phyloP scores from a whole-genome alignment of 2,888 invertebrate species.

The Dolomedes plantarius region DNA sequence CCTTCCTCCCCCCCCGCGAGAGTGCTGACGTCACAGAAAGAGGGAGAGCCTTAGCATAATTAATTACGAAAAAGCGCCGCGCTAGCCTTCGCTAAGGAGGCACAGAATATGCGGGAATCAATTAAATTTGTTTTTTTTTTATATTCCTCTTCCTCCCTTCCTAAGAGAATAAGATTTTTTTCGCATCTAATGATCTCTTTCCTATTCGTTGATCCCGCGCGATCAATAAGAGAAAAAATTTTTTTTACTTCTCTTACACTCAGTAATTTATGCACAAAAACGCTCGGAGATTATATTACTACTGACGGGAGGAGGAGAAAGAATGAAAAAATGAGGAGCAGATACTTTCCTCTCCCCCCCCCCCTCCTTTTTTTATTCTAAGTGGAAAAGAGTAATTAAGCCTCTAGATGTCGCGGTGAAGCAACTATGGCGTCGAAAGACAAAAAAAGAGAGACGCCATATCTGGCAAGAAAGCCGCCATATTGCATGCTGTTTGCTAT shows the following conservation, averaged over 20 bases:
- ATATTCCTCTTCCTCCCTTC: not conserved
- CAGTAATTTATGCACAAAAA: conserved; percentile 69
- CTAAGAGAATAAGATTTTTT: conserved; percentile 40
- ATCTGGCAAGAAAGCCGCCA: conserved; percentile 47
- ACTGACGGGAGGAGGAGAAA: conserved; percentile 22
- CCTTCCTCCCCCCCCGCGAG: conserved; percentile 6
- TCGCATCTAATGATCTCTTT: conserved; percentile 57
- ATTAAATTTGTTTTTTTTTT: conserved; percentile 61
- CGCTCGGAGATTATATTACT: conserved; percentile 67
- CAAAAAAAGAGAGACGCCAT: conserved; percentile 64
- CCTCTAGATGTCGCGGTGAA: conserved; percentile 69
- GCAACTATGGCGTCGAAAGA: conserved; percentile 61
- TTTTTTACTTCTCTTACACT: conserved; percentile 17
- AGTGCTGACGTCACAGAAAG: conserved; percentile 49
- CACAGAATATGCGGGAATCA: conserved; percentile 69
- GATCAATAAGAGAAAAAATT: conserved; percentile 51
- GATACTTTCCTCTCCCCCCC: too few species aligned
- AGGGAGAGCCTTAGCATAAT: conserved; percentile 69
- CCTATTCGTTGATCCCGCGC: conserved; percentile 62
- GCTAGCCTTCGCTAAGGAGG: conserved; percentile 47
- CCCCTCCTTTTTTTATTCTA: conserved; percentile 7
- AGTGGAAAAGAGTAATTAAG: conserved; percentile 66
- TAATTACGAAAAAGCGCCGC: conserved; percentile 68
- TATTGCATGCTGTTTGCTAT: conserved; percentile 43
- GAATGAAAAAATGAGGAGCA: conserved; percentile 14